Conservation (phyloP, 2,888 invertebrate genomes). For the Chrysolina oricalcia region DNA sequence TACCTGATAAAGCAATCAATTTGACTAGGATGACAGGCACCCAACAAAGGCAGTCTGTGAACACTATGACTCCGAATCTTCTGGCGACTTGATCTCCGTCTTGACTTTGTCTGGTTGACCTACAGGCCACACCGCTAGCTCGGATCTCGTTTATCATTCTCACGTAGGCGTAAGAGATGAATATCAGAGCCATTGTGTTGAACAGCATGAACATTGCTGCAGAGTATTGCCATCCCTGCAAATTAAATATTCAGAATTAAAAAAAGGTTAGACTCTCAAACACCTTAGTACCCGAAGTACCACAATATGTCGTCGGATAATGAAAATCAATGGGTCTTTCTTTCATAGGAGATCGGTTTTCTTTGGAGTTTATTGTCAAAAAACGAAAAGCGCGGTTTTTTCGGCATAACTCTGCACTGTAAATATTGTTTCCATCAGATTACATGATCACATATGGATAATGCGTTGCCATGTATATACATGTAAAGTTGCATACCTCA, state of each 20-base stretch:
- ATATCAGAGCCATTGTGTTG: constrained; percentile 74
- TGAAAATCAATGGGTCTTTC: too few species aligned
- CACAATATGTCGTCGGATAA: too few species aligned
- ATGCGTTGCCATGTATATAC: too few species aligned
- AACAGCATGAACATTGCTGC: constrained; percentile 75
- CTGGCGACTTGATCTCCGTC: constrained; percentile 75
- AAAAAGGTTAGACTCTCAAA: neutral
- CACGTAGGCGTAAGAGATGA: constrained; percentile 76
- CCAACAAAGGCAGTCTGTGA: constrained; percentile 78
- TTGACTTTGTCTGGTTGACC: constrained; percentile 75
- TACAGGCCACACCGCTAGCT: constrained; percentile 75
- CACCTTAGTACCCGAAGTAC: too few species aligned
- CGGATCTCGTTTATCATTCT: constrained; percentile 76
- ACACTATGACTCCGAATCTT: constrained; percentile 76
- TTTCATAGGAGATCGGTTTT: too few species aligned
- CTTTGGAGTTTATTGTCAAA: too few species aligned
- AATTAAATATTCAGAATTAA: constrained; percentile 24
- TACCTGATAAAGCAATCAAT: constrained; percentile 74
- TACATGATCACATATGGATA: too few species aligned
- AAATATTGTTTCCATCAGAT: too few species aligned
- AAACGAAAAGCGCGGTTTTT: too few species aligned
- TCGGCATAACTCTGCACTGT: too few species aligned
- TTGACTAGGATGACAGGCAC: constrained; percentile 76
- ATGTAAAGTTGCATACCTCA: too few species aligned
- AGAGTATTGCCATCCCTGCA: constrained; percentile 77